phyloP scores from a whole-genome alignment of 2,888 invertebrate species.

The Cerastoderma edule region DNA sequence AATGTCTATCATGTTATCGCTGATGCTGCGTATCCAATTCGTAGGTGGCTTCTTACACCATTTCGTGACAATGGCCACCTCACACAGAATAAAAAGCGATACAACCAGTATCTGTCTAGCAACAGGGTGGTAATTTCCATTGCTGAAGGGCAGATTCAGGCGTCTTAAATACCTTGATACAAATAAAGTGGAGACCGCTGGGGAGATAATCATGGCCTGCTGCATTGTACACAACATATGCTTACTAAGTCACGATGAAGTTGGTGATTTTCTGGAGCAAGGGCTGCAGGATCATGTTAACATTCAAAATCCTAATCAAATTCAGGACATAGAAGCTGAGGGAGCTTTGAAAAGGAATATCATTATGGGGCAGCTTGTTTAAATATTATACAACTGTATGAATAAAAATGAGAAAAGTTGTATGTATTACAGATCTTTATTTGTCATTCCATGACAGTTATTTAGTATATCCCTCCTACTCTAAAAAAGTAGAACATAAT shows the following conservation, averaged over 20 bases:
- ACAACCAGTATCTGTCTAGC: constrained; percentile 31
- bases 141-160: constrained; percentile 43
- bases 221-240: constrained; percentile 47
- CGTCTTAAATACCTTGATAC: constrained; percentile 31
- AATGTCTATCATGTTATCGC: constrained; percentile 30
- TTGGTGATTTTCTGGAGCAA: constrained; percentile 20
- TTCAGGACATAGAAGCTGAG: too few species aligned
- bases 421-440: too few species aligned
- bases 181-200: constrained; percentile 25
- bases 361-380: too few species aligned
- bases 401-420: too few species aligned
- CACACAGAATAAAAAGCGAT: constrained; percentile 25
- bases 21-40: constrained; percentile 39
- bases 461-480: too few species aligned
- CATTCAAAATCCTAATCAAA: too few species aligned
- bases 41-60: constrained; percentile 44
- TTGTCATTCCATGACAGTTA: too few species aligned
- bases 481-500: too few species aligned
- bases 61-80: constrained; percentile 45
- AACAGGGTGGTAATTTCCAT: constrained; percentile 40
- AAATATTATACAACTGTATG: too few species aligned
- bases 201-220: constrained; percentile 40
- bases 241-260: constrained; percentile 25
- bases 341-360: too few species aligned
- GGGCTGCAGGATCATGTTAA: too few species aligned